Base-by-base conservation (phyloP, 1,140 invertebrate species). In the Psilanteris sp. region DNA sequence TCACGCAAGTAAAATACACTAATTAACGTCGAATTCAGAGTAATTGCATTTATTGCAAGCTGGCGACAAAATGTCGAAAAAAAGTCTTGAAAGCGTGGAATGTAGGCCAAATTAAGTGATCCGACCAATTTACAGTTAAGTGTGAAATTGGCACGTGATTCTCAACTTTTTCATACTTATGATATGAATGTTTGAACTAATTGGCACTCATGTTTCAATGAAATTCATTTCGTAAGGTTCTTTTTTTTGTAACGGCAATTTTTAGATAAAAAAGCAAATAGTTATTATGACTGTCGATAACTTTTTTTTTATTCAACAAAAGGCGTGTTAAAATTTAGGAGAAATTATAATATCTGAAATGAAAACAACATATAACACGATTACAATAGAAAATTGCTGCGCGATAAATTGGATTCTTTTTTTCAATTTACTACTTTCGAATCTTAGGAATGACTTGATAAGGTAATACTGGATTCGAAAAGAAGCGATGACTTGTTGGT, bases 61-160 rank as follows among this genome's bases (percentile, higher is more conserved):
- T 39, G 0, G 14, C 2, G n/a, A 54, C 39, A 41, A 62, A n/a
- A 18, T 15, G 14, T 16, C 8, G 0, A 6, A 31, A 41, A 48
- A 37, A 55, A 67, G 29, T 67, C 6, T 61, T 29, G 46, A 61
- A 61, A n/a, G 6, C n/a, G 4, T 20, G n/a, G 7, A 37, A 70
- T 76, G 9, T 70, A 64, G 64, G 72, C 64, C 55, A 44, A 29
- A 68, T 62, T 41, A 64, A 70, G 64, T 76, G 29, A 70, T 62
- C 36, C 32, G 15, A 41, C 72, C 29, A 41, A 68, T 75, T 62
- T 34, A 37, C 14, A 27, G 43, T 48, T 31, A 55, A 62, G 62
- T 55, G 37, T 43, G 44, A 57, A 70, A 76, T 64, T 67, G 62
- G 39, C 16, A 57, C 29, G 32, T 22, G 55, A 72, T 43, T 57